Evolutionary conservation across 2,888 invertebrate species (phyloP).

Genomic region (Branchinecta sandiegonensis): DNA sequence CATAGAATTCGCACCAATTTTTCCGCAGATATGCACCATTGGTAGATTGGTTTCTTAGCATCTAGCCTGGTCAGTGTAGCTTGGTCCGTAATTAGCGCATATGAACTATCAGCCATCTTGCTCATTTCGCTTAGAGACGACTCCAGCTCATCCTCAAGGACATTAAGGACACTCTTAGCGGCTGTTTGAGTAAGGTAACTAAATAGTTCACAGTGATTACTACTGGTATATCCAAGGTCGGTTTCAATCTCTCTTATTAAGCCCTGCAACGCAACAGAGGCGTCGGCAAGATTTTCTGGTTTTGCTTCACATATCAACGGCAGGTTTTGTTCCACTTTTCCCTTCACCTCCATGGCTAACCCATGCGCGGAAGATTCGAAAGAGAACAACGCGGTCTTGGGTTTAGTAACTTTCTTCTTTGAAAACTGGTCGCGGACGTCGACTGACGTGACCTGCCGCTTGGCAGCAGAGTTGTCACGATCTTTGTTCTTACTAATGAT

Average conservation of each 20-base stretch:
- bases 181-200: not conserved
- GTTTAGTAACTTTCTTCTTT: conserved; percentile 34
- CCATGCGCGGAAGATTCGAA: conserved; percentile 45
- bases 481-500: conserved; percentile 25
- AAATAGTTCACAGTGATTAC: not conserved
- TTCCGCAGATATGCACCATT: conserved; percentile 6
- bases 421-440: conserved; percentile 38
- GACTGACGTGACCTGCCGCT: conserved; percentile 31
- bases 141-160: not conserved
- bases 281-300: conserved; percentile 55
- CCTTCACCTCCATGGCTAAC: conserved; percentile 25
- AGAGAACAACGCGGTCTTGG: conserved; percentile 45
- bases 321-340: conserved; percentile 38
- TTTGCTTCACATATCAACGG: conserved; percentile 59
- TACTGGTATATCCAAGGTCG: conserved; percentile 37
- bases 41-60: not conserved
- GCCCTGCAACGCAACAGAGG: conserved; percentile 64
- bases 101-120: not conserved
- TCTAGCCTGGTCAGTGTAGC: not conserved
- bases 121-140: not conserved
- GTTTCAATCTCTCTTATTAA: conserved; percentile 72
- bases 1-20: not conserved
- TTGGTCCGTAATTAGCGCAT: not conserved
- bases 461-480: conserved; percentile 24
- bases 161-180: not conserved